A percentile compares a stretch with the other conserved stretches of the same genome.
phyloP scores from a whole-genome alignment of 2,888 invertebrate species.

The Ormyrus thymus region DNA sequence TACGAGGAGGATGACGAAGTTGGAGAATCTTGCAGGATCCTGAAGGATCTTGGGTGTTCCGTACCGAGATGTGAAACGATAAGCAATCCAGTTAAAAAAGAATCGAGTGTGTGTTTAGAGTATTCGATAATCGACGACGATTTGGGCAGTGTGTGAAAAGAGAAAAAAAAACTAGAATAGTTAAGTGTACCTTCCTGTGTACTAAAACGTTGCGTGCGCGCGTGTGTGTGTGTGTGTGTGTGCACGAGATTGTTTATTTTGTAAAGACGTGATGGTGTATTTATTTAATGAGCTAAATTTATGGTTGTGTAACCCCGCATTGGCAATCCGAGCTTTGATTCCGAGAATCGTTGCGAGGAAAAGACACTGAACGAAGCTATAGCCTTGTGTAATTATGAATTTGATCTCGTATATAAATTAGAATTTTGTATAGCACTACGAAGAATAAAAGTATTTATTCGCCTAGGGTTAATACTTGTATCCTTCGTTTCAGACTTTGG shows the following conservation, averaged over 20 bases:
- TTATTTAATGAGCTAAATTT: constrained; percentile 27
- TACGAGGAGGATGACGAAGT: background rate
- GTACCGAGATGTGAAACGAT: constrained; percentile 53
- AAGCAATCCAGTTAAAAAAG: constrained; percentile 46
- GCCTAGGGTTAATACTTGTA: background rate
- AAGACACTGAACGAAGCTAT: constrained; percentile 1
- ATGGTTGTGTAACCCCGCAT: background rate
- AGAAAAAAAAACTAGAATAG: constrained; percentile 22
- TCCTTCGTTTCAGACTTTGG: background rate
- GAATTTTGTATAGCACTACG: background rate
- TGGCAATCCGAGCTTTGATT: constrained; percentile 29
- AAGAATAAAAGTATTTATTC: constrained; percentile 1
- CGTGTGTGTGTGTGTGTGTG: constrained; percentile 1
- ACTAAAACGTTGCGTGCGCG: constrained; percentile 19
- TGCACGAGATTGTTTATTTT: background rate
- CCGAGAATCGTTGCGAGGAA: background rate
- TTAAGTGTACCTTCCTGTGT: constrained; percentile 51
- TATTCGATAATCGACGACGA: constrained; percentile 19
- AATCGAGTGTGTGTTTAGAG: constrained; percentile 1
- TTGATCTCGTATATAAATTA: background rate
- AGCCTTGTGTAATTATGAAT: background rate
- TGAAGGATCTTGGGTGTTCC: constrained; percentile 10
- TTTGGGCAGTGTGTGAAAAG: no score
- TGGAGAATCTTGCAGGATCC: background rate
- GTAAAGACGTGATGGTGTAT: constrained; percentile 38